phyloP scores from a whole-genome alignment of 2,113 vertebrate genomes.

The Phyllopteryx taeniolatus region DNA sequence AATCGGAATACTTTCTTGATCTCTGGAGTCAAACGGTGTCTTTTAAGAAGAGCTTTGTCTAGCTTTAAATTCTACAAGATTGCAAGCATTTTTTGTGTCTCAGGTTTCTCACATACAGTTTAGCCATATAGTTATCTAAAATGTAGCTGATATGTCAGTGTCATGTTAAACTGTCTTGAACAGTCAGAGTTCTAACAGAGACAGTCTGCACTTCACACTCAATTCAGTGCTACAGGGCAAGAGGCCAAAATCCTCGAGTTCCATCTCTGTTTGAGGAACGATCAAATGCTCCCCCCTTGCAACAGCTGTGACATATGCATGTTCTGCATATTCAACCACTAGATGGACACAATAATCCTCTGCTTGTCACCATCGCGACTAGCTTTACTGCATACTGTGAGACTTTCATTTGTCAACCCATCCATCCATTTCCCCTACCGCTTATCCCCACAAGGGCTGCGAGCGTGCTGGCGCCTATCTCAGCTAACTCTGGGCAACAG shows the following conservation, averaged over 20 bases:
- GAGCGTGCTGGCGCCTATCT: too few species aligned
- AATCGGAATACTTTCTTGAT: too few species aligned
- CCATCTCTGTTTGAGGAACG: slow-evolving; percentile 59
- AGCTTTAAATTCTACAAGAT: neutral
- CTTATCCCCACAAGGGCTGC: neutral
- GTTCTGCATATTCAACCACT: slow-evolving; percentile 65
- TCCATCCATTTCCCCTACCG: too few species aligned
- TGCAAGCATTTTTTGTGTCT: neutral
- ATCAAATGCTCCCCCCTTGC: slow-evolving; percentile 55
- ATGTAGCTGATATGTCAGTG: neutral
- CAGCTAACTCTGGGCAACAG: too few species aligned
- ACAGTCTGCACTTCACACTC: slow-evolving; percentile 64
- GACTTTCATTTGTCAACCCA: slow-evolving; percentile 6
- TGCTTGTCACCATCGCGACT: slow-evolving; percentile 24
- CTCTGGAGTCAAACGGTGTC: too few species aligned
- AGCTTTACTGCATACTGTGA: slow-evolving; percentile 13
- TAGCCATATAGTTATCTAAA: neutral
- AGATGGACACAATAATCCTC: slow-evolving; percentile 74
- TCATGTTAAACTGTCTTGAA: neutral
- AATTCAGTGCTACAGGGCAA: slow-evolving; percentile 52
- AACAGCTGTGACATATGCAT: slow-evolving; percentile 56
- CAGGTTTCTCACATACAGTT: neutral
- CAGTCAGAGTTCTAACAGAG: slow-evolving; percentile 45
- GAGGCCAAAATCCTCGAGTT: slow-evolving; percentile 68
- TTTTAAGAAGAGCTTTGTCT: too few species aligned